phyloP scores from a whole-genome alignment of 2,797 vertebrate species.

The Darevskia mixta region DNA sequence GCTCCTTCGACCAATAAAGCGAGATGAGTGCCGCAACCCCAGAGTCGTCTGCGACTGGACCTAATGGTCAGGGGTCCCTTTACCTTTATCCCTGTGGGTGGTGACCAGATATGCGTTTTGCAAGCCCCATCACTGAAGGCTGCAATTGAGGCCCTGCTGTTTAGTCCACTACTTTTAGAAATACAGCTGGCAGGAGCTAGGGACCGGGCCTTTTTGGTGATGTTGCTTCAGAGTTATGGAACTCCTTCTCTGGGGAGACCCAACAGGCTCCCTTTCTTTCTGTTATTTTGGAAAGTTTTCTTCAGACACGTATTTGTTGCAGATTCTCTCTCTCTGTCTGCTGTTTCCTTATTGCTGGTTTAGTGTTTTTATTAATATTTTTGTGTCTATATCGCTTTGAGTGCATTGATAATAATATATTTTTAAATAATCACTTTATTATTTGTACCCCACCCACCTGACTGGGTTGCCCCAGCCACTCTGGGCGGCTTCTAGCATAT shows the following conservation, averaged over 20 bases:
- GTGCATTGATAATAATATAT: background rate
- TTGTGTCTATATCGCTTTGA: background rate
- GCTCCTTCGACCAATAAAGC: too few relatives aligned
- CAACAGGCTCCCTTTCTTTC: background rate
- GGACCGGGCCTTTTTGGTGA: background rate
- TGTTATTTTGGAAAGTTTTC: background rate
- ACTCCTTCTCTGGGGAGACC: too few relatives aligned
- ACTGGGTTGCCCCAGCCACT: too few relatives aligned
- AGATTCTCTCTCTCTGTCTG: background rate
- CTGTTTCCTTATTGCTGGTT: background rate
- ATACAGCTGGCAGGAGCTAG: background rate
- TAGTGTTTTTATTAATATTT: background rate
- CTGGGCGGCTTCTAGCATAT: too few relatives aligned
- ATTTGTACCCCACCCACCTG: too few relatives aligned
- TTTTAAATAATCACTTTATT: too few relatives aligned
- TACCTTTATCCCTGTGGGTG: too few relatives aligned
- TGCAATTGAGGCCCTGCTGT: background rate
- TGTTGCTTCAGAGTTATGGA: background rate
- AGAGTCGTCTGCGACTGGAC: too few relatives aligned
- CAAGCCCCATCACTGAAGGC: background rate
- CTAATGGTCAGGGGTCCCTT: too few relatives aligned
- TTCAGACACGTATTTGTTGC: background rate
- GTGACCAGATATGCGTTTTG: background rate
- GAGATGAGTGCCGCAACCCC: too few relatives aligned
- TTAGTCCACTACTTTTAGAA: background rate